Conservation (phyloP, 1,140 invertebrate genomes). For the Drosophila azteca region DNA sequence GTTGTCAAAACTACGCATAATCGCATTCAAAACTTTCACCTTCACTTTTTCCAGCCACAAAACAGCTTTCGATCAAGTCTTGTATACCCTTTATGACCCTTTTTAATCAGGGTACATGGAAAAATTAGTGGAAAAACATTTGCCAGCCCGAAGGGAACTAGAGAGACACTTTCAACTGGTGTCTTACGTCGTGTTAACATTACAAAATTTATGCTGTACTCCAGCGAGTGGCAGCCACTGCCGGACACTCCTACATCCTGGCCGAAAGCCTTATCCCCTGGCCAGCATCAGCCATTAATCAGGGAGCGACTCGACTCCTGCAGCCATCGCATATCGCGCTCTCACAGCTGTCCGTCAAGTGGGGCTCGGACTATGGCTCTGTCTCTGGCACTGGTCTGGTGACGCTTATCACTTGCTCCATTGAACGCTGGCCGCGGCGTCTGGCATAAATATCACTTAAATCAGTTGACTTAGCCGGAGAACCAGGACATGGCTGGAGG, state of each 20-base stretch:
- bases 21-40: too few species aligned
- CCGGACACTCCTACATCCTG: slow-evolving; percentile 10
- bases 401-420: slow-evolving; percentile 80
- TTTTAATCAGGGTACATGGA: slow-evolving; percentile 15
- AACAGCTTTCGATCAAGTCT: background rate
- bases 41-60: too few species aligned
- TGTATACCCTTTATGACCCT: background rate
- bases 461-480: slow-evolving; percentile 78
- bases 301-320: slow-evolving; percentile 39
- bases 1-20: background rate
- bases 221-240: slow-evolving; percentile 22
- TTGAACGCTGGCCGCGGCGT: slow-evolving; percentile 69
- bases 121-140: slow-evolving; percentile 44
- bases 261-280: slow-evolving; percentile 37
- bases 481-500: slow-evolving; percentile 10
- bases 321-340: slow-evolving; percentile 11
- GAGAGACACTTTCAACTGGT: slow-evolving; percentile 57
- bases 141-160: slow-evolving; percentile 16
- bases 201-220: slow-evolving; percentile 67
- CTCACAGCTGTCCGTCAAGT: slow-evolving; percentile 74
- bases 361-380: background rate
- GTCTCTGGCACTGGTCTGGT: too few species aligned
- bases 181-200: slow-evolving; percentile 79
- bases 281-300: slow-evolving; percentile 66
- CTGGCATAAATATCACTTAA: slow-evolving; percentile 82